Evolutionary conservation across 2,888 invertebrate species (phyloP).

Genomic region (Scaptomyza flava): DNA sequence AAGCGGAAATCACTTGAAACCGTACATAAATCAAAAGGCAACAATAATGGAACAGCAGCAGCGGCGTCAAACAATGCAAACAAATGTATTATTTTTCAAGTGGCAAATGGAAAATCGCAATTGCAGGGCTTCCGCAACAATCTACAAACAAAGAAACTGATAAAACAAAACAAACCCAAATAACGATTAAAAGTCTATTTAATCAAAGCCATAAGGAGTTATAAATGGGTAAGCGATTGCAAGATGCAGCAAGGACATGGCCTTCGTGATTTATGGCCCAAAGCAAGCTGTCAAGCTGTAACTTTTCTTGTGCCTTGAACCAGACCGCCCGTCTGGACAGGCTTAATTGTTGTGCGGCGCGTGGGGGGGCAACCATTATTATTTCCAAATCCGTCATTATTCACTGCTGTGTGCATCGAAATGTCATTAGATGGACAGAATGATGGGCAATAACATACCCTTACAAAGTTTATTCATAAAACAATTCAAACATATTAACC

Average conservation of each 20-base stretch:
- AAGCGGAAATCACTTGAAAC: constrained; percentile 79
- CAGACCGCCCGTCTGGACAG: constrained; percentile 57
- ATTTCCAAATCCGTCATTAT: too few species aligned
- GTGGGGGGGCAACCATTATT: too few species aligned
- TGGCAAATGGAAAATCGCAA: constrained; percentile 52
- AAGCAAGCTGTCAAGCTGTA: constrained; percentile 44
- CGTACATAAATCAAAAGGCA: constrained; percentile 75
- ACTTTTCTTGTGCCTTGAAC: constrained; percentile 46
- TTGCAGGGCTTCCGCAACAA: constrained; percentile 49
- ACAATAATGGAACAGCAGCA: constrained; percentile 60
- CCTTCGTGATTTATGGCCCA: constrained; percentile 59
- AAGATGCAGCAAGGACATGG: constrained; percentile 40
- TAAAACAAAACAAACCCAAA: constrained; percentile 26
- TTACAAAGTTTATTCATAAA: too few species aligned
- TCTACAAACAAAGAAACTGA: constrained; percentile 7
- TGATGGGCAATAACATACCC: too few species aligned
- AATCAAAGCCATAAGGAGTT: constrained; percentile 54
- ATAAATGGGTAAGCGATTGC: constrained; percentile 59
- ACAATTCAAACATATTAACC: background rate
- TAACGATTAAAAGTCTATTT: constrained; percentile 26
- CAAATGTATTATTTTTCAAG: constrained; percentile 12
- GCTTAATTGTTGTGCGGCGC: constrained; percentile 54
- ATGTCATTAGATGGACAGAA: too few species aligned
- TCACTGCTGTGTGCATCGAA: too few species aligned
- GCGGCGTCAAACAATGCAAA: constrained; percentile 14